Evolutionary conservation across 2,888 invertebrate species (phyloP), one percentile per base, ranked within the genome.

Genomic region (Odontocolon sp.): DNA sequence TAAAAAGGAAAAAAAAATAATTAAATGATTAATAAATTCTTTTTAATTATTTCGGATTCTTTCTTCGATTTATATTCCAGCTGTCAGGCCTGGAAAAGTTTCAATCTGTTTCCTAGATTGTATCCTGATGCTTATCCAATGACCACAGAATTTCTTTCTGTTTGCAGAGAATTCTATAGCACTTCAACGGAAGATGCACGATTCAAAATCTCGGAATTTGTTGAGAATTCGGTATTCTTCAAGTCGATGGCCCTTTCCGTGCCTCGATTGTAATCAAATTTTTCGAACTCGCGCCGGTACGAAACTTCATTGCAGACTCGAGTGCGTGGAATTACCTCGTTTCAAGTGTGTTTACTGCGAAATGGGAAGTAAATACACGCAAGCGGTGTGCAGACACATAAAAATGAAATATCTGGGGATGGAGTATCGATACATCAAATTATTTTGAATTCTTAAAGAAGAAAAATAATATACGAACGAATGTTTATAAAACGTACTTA

Each of bases 331-430:
- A 67, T 64, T 83, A 16, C 87, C 87, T 9, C 83, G 87, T 28
- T 88, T 87, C 79, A 84, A 87, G 76, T 88, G 86, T 67, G 84
- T 85, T 6, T 79, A 85, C 52, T 87, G 87, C 75, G 84, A 86
- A 8, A 83, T 87, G 82, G 70, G 83, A 36, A 86, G 86, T 81
- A 86, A 87, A 80, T 86, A 83, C 33, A 85, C 84, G 1, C 85
- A 84, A 9, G 83, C 84, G 9, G 75, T 87, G n/a, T 87, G 84
- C 63, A 81, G 84, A 40, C 85, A 87, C 61, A 81, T 87, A 21
- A 69, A 85, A 6, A 80, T 82, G 14, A 85, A 86, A 40, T 87
- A 87, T 50, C 81, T 74, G 3, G 79, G 83, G 6, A 83, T 83
- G 83, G 85, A 86, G 50, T 61, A 82, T 11, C 80, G 80, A 76